A percentile compares a stretch with the other conserved stretches of the same genome.
phyloP scores from a whole-genome alignment of 2,113 vertebrate genomes.

The Eclectus roratus region DNA sequence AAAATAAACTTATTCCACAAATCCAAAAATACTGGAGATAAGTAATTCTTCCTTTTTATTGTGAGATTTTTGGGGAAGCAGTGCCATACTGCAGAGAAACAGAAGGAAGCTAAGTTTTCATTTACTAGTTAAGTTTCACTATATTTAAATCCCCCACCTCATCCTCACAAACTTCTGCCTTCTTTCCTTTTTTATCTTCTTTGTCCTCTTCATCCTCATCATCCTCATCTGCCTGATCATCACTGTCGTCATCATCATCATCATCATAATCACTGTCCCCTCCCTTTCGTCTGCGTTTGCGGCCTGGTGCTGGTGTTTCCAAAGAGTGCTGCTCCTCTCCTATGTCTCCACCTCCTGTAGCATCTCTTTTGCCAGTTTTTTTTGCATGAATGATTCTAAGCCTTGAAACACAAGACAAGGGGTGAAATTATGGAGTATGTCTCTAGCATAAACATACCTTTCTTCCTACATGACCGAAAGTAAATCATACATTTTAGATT shows the following conservation, averaged over 20 bases:
- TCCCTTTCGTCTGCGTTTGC: constrained; percentile 85
- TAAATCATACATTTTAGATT: not conserved
- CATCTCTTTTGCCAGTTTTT: constrained; percentile 85
- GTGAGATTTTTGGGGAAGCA: not conserved
- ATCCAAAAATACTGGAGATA: not conserved
- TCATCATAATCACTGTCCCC: constrained; percentile 89
- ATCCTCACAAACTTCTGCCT: constrained; percentile 87
- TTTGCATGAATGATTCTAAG: constrained; percentile 89
- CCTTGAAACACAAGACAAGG: constrained; percentile 70
- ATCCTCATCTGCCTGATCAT: constrained; percentile 89
- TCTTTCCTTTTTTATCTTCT: constrained; percentile 89
- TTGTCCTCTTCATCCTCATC: constrained; percentile 92
- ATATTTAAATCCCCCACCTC: constrained; percentile 76
- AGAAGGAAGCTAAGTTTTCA: not conserved
- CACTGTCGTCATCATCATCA: constrained; percentile 87
- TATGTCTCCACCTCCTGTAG: constrained; percentile 57
- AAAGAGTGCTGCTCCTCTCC: constrained; percentile 79
- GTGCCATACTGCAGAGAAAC: not conserved
- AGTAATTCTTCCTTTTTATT: not conserved
- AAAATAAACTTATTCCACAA: not conserved
- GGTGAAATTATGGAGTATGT: not conserved
- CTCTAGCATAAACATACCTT: not conserved
- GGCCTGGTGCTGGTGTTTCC: constrained; percentile 73
- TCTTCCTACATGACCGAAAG: not conserved
- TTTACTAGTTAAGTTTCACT: not conserved